These are phyloP conservation scores for Epizoanthus scotinus DNA, from an alignment of 92 coral and sea anemone species.

Conservation along the genomic window DNA sequence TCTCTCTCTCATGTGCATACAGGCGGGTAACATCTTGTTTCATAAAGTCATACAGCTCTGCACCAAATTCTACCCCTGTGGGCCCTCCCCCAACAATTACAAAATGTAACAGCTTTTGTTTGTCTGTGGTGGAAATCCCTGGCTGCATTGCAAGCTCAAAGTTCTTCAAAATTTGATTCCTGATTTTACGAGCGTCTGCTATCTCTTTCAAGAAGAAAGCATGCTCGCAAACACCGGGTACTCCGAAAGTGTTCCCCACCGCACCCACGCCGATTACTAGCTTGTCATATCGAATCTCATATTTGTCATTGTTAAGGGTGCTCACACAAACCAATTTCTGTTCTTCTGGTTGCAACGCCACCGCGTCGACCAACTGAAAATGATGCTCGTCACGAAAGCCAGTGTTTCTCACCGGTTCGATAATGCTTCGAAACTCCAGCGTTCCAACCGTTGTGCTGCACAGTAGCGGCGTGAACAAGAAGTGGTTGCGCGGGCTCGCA, in stretches of 20 bases:
- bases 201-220: conserved; percentile 94
- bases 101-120: conserved; percentile 88
- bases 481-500: conserved; percentile 94
- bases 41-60: conserved; percentile 94
- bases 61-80: conserved; percentile 98
- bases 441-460: conserved; percentile 99
- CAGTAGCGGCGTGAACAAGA: conserved; percentile 88
- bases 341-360: conserved; percentile 58
- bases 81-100: conserved; percentile 99
- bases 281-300: conserved; percentile 80
- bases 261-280: conserved; percentile 97
- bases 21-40: conserved; percentile 90
- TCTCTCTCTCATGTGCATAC: conserved; percentile 80
- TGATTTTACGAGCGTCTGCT: conserved; percentile 95
- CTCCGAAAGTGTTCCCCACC: conserved; percentile 92
- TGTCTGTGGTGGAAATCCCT: conserved; percentile 73
- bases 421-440: conserved; percentile 94
- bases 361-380: conserved; percentile 93
- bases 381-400: conserved; percentile 99
- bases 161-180: conserved; percentile 92
- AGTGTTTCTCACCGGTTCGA: conserved; percentile 92
- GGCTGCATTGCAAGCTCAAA: conserved; percentile 98
- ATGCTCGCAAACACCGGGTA: conserved; percentile 88
- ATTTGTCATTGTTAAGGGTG: conserved; percentile 69
- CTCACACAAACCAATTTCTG: conserved; percentile 73